A percentile compares a stretch with the other conserved stretches of the same genome.
phyloP scores from a whole-genome alignment of 1,140 invertebrate species.

The Heliconius congener region DNA sequence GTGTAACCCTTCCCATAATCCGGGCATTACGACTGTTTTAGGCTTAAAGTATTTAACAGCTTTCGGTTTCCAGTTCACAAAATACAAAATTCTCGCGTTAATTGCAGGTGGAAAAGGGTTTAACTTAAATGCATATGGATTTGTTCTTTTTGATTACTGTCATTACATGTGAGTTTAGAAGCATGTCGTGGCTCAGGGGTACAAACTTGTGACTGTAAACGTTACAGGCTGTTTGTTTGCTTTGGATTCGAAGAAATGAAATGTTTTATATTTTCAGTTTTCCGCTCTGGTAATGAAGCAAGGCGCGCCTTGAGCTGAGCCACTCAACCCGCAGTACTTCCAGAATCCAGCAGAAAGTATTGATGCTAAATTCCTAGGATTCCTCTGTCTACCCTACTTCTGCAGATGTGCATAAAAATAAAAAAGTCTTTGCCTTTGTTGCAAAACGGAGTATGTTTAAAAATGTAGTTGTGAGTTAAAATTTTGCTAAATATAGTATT shows the following conservation, averaged over 20 bases:
- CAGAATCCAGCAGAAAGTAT: not conserved
- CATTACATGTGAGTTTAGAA: not conserved
- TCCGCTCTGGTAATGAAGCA: no score
- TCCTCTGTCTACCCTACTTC: no score
- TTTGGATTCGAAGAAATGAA: not conserved
- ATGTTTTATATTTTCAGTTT: no score
- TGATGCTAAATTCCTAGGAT: not conserved
- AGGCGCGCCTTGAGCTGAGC: no score
- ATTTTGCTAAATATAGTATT: no score
- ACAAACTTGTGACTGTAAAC: no score
- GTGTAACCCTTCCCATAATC: constrained; percentile 15
- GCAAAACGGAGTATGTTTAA: no score
- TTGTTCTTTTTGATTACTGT: constrained; percentile 8
- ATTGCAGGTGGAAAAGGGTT: not conserved
- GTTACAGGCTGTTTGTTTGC: not conserved
- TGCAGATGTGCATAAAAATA: no score
- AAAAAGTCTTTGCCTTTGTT: no score
- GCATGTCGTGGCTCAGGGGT: not conserved
- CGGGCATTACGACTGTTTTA: constrained; percentile 12
- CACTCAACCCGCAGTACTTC: no score
- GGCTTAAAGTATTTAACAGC: constrained; percentile 12
- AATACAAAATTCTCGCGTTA: not conserved
- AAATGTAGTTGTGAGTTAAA: no score
- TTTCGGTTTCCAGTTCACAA: constrained; percentile 12
- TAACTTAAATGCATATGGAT: not conserved